These are phyloP conservation scores for Helicoverpa assulta DNA, from an alignment of 2,888 invertebrate species.

Conservation along the genomic window DNA sequence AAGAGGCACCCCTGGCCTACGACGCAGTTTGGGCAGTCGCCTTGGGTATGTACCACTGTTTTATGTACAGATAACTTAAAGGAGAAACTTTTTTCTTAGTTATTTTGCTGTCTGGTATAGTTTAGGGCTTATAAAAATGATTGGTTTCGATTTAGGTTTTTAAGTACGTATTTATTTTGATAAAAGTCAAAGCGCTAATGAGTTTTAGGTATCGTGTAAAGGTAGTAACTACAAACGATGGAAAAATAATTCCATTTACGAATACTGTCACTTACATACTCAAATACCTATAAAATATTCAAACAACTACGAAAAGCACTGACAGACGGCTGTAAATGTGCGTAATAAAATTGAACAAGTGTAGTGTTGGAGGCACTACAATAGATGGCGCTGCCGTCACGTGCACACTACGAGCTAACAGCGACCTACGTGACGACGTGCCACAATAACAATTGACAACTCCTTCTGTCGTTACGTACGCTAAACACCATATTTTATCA, in stretches of 20 bases:
- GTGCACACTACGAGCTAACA: slow-evolving; percentile 45
- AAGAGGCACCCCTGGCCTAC: slow-evolving; percentile 99
- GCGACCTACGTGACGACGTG: slow-evolving; percentile 14
- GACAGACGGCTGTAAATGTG: slow-evolving; percentile 4
- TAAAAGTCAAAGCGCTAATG: too few species aligned
- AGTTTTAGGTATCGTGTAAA: background rate
- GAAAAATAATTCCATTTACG: background rate
- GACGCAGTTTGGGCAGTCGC: slow-evolving; percentile 99
- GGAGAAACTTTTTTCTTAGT: slow-evolving; percentile 35
- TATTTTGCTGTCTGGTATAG: slow-evolving; percentile 20
- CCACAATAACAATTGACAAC: slow-evolving; percentile 37
- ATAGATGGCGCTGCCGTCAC: slow-evolving; percentile 45
- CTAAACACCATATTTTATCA: slow-evolving; percentile 1
- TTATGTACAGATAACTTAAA: slow-evolving; percentile 51
- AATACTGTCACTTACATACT: background rate
- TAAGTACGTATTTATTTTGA: too few species aligned
- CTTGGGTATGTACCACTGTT: slow-evolving; percentile 91
- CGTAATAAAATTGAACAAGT: slow-evolving; percentile 42
- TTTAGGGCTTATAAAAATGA: slow-evolving; percentile 11
- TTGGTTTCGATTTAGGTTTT: background rate
- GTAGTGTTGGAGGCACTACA: slow-evolving; percentile 39
- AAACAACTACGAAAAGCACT: slow-evolving; percentile 1
- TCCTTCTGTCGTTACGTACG: slow-evolving; percentile 4
- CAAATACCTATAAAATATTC: background rate
- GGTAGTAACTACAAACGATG: background rate